Evolutionary conservation across 1,140 invertebrate genomes (phyloP), one percentile per base, ranked within the genome.

Genomic region (Trichonephila clavipes): DNA sequence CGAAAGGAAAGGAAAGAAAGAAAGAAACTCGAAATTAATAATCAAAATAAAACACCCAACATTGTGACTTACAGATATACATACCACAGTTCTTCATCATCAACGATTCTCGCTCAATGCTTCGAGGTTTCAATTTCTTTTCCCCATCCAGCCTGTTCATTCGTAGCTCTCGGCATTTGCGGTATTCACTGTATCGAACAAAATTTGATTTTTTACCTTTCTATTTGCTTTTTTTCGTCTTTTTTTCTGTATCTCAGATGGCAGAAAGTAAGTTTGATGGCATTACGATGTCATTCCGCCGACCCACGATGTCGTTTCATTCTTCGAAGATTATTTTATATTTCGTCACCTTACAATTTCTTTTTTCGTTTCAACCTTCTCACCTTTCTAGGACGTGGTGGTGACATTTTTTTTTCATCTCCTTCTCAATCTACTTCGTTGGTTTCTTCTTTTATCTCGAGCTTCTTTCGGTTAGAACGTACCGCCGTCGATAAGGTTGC

Each of bases 281-380:
- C 77, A 92, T 92, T 92, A 92, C 72, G 90, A 92, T 85, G 90
- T 92, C 77, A 83, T 91, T 85, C 40, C 28, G 58, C 7, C 61
- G 90, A 85, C 81, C 90, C 58, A 59, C 59, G 90, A 83, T 91
- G 90, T 85, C 59, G 69, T 91, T 91, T 66, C 90, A 92, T 92
- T 92, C 90, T 92, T 64, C 77, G n/a, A 58, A 92, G 90, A 92
- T 92, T 92, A 92, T 92, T 92, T 92, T 92, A 85, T 92, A 92
- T 92, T 92, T 92, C 90, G 51, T 85, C 61, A 77, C 51, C 61
- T 40, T 34, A n/a, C 34, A 16, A 6, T 44, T 83, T 83, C n/a
- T 44, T 58, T 12, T 21, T 85, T 85, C 28, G 19, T 51, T 85
- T 85, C n/a, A 14, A 0, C n/a, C 51, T 51, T 83, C n/a, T 44